These are phyloP conservation scores for Sebastes matsubarae DNA, from an alignment of 2,797 vertebrate genomes.

Conservation along the genomic window DNA sequence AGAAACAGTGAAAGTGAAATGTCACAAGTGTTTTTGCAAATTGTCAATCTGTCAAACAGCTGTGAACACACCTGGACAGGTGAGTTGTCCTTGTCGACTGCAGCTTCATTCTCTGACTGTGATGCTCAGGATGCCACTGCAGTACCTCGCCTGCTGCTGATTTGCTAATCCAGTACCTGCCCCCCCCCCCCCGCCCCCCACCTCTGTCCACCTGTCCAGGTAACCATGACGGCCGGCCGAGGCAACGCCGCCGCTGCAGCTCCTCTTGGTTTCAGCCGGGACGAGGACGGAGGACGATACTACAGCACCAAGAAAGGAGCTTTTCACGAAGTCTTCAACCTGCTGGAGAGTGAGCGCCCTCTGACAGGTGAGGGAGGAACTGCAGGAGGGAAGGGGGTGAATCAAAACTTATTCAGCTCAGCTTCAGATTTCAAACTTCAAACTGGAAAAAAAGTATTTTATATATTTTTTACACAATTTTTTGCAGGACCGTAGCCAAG, in stretches of 20 bases:
- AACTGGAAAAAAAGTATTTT: not conserved
- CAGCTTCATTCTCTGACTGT: not conserved
- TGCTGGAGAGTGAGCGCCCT: conserved; percentile 92
- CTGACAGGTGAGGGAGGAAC: conserved; percentile 84
- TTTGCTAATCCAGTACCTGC: not conserved
- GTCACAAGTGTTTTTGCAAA: no score
- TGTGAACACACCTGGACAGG: not conserved
- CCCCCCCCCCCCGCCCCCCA: not conserved
- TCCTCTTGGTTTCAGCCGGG: conserved; percentile 81
- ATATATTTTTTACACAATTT: not conserved
- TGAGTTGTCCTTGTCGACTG: not conserved
- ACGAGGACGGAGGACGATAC: conserved; percentile 89
- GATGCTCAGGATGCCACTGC: not conserved
- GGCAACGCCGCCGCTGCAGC: conserved; percentile 74
- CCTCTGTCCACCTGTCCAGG: conserved; percentile 62
- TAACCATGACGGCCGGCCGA: conserved; percentile 79
- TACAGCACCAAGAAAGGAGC: conserved; percentile 92
- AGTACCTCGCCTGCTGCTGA: not conserved
- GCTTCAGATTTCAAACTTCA: not conserved
- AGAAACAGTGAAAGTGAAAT: not conserved
- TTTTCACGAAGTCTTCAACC: conserved; percentile 94
- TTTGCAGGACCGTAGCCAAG: not conserved
- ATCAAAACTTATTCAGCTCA: not conserved
- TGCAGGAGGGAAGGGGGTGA: not conserved
- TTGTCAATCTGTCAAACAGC: not conserved